A percentile compares a stretch with the other conserved stretches of the same genome.
These are phyloP conservation scores for Rhabdornis inornatus DNA, from an alignment of 2,113 vertebrate genomes.

Conservation along the genomic window DNA sequence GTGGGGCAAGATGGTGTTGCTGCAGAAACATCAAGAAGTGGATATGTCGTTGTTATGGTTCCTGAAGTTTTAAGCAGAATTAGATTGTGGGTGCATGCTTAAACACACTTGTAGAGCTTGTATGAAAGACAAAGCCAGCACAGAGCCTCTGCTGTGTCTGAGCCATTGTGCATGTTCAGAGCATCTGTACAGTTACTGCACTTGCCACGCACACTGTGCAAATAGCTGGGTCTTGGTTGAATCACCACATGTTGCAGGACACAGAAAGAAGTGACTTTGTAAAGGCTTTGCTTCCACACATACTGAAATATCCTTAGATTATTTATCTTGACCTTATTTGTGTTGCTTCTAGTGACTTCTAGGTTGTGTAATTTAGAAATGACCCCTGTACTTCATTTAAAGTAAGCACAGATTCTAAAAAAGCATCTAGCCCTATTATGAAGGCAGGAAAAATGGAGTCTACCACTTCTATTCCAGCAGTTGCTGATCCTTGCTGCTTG, in stretches of 20 bases:
- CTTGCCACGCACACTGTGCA: background rate
- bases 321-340: background rate
- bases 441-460: background rate
- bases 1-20: background rate
- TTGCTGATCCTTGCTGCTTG: background rate
- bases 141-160: background rate
- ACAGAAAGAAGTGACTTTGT: background rate
- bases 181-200: background rate
- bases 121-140: background rate
- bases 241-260: background rate
- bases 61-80: background rate
- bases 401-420: background rate
- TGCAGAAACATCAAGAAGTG: background rate
- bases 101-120: background rate
- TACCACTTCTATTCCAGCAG: background rate
- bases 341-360: background rate
- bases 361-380: background rate
- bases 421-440: background rate
- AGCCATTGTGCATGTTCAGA: background rate
- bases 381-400: background rate
- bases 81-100: background rate
- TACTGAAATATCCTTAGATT: background rate
- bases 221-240: background rate
- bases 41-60: background rate
- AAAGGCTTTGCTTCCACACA: background rate